Evolutionary conservation across 2,888 invertebrate species (phyloP).

Genomic region (Pemphredon lugubris): DNA sequence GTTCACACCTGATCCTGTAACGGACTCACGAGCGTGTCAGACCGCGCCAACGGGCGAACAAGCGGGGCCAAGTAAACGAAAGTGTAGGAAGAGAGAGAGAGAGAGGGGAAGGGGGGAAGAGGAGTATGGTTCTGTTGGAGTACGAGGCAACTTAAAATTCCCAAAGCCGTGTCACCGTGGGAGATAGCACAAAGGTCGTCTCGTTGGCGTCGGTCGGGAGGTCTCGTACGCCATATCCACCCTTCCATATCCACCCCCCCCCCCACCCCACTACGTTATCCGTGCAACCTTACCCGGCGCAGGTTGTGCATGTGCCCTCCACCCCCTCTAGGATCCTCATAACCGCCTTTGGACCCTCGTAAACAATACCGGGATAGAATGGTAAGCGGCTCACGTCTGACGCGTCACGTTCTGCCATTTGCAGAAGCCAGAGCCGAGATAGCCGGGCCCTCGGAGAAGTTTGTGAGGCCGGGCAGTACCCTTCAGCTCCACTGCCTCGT

Average conservation of each 20-base stretch:
- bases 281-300: constrained; percentile 27
- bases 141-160: constrained; percentile 37
- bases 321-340: constrained; percentile 27
- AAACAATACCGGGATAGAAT: constrained; percentile 51
- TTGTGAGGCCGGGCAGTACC: constrained; percentile 92
- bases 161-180: constrained; percentile 9
- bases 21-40: constrained; percentile 35
- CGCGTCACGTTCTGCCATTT: constrained; percentile 63
- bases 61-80: constrained; percentile 32
- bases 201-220: background rate
- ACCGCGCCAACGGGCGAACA: constrained; percentile 26
- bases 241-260: too few species aligned
- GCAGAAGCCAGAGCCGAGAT: constrained; percentile 88
- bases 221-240: constrained; percentile 42
- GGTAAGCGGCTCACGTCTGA: constrained; percentile 64
- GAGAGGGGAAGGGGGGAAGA: background rate
- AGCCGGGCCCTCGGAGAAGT: constrained; percentile 92
- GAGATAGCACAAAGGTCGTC: constrained; percentile 23
- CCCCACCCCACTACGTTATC: constrained; percentile 19
- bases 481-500: constrained; percentile 91
- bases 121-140: background rate
- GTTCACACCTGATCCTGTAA: constrained; percentile 62
- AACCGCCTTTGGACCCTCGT: constrained; percentile 46
- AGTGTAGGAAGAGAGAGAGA: constrained; percentile 4
- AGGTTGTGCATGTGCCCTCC: too few species aligned